Conservation (phyloP, 1,140 invertebrate genomes). For the Bombus polaris region DNA sequence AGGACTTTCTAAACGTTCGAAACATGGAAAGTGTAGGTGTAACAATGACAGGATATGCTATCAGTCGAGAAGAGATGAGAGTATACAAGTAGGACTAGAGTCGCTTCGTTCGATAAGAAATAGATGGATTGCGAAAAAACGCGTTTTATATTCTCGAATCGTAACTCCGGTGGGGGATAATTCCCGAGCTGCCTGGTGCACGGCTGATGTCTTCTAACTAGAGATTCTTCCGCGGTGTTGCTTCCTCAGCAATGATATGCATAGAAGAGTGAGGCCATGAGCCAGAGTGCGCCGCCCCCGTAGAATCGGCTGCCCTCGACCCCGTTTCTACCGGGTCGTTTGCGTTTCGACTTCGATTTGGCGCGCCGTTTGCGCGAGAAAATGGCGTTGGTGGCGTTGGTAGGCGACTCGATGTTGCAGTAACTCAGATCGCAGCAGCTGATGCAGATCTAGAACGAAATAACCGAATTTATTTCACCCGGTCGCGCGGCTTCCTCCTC, state of each 20-base stretch:
- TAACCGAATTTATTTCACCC: conserved; percentile 78
- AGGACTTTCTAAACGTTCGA: background rate
- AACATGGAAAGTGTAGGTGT: background rate
- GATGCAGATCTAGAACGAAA: conserved; percentile 85
- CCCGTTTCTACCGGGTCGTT: conserved; percentile 75
- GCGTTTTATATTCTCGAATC: background rate
- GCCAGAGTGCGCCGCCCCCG: conserved; percentile 68
- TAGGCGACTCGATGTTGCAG: conserved; percentile 86
- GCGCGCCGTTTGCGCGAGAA: conserved; percentile 79
- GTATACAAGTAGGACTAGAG: background rate
- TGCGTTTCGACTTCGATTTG: conserved; percentile 78
- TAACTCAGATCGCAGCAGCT: conserved; percentile 87
- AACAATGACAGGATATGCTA: background rate
- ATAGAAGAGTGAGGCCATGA: conserved; percentile 75
- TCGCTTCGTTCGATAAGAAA: background rate
- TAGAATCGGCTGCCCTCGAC: conserved; percentile 69
- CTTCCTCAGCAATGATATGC: conserved; percentile 80
- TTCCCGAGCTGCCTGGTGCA: conserved; percentile 47
- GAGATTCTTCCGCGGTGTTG: conserved; percentile 19
- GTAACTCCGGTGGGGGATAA: background rate
- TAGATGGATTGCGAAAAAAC: background rate
- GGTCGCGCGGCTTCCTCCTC: background rate
- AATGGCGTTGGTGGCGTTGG: conserved; percentile 84
- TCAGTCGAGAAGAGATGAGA: conserved; percentile 13
- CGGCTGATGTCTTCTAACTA: conserved; percentile 27